A percentile compares a stretch with the other conserved stretches of the same genome.
phyloP scores from a whole-genome alignment of 2,113 vertebrate genomes.

The Chitala chitala region DNA sequence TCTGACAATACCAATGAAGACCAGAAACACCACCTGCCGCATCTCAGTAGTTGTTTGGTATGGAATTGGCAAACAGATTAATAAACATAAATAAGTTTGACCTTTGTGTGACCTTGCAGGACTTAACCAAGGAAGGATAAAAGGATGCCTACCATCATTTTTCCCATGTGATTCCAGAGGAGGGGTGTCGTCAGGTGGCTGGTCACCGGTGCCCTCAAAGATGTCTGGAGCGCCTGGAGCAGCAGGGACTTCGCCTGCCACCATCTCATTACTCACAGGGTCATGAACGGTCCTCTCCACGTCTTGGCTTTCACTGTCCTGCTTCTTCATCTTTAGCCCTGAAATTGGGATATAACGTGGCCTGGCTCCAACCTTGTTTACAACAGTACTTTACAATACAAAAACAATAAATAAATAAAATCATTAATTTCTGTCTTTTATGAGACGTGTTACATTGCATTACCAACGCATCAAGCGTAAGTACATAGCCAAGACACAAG shows the following conservation, averaged over 20 bases:
- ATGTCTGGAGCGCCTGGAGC: conserved; percentile 38
- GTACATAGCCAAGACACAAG: too few species aligned
- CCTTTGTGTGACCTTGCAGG: background rate
- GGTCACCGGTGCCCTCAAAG: conserved; percentile 43
- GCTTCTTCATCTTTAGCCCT: conserved; percentile 56
- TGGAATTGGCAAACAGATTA: too few species aligned
- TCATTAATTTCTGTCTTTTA: background rate
- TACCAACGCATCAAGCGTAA: too few species aligned
- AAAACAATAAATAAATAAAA: background rate
- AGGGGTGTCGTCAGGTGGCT: conserved; percentile 41
- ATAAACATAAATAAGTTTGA: background rate
- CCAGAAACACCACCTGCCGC: too few species aligned
- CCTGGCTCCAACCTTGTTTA: background rate
- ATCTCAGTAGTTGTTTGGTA: too few species aligned
- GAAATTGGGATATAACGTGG: background rate
- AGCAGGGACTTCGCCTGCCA: conserved; percentile 30
- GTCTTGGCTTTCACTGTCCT: conserved; percentile 52
- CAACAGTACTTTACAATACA: background rate
- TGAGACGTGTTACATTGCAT: background rate
- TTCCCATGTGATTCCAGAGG: conserved; percentile 33
- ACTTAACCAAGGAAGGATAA: background rate
- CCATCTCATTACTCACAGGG: conserved; percentile 26
- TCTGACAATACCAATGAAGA: too few species aligned
- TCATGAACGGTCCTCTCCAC: conserved; percentile 34
- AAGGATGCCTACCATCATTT: conserved; percentile 36